Evolutionary conservation across 2,113 vertebrate genomes (phyloP).

Genomic region (Boleophthalmus pectinirostris): DNA sequence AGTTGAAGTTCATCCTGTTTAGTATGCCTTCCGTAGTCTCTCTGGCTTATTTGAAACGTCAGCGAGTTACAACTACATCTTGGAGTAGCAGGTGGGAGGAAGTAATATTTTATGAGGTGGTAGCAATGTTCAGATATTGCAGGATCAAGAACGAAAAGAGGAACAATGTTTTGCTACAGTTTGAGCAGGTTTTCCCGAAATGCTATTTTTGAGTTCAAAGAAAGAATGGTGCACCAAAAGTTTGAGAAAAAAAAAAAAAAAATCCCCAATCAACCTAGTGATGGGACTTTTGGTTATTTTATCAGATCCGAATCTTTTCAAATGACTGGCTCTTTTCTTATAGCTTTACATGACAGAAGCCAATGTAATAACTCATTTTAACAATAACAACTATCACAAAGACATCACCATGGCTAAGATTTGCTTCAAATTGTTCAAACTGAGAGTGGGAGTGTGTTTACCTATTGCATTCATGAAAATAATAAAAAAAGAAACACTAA

Average conservation of each 20-base stretch:
- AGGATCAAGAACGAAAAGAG: background rate
- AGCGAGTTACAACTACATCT: conserved; percentile 8
- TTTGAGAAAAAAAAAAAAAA: background rate
- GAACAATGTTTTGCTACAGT: background rate
- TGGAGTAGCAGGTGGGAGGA: background rate
- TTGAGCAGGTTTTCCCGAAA: background rate
- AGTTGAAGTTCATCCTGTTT: conserved; percentile 46
- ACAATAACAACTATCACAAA: too few species aligned
- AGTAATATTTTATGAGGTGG: conserved; percentile 1
- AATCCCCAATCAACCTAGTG: too few species aligned
- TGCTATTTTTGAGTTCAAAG: background rate
- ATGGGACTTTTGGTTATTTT: too few species aligned
- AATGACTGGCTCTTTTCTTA: too few species aligned
- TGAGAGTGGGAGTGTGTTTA: too few species aligned
- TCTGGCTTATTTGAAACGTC: conserved; percentile 36
- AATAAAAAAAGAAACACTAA: too few species aligned
- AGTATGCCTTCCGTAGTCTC: conserved; percentile 25
- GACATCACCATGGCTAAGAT: too few species aligned
- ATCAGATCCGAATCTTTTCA: too few species aligned
- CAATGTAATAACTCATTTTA: too few species aligned
- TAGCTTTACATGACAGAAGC: too few species aligned
- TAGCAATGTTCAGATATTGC: conserved; percentile 16
- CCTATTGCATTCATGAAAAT: too few species aligned
- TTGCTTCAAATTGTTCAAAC: too few species aligned
- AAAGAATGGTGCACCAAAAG: background rate